Conservation (phyloP, 2,797 vertebrate genomes). For the Hyperoplus lanceolatus region DNA sequence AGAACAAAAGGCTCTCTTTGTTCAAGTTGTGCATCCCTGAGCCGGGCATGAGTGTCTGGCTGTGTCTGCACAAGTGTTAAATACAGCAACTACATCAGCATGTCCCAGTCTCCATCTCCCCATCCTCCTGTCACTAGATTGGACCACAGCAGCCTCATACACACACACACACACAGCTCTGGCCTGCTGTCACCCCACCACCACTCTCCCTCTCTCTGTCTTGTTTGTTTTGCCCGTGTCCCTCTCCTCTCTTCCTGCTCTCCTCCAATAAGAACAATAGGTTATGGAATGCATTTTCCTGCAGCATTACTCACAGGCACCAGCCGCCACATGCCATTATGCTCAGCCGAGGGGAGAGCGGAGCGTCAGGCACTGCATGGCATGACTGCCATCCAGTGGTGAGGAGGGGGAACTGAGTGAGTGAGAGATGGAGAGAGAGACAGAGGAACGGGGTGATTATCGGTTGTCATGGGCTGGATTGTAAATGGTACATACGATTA, state of each 20-base stretch:
- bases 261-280: slow-evolving; percentile 85
- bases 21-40: slow-evolving; percentile 12
- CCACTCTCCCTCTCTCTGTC: slow-evolving; percentile 24
- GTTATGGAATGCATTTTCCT: slow-evolving; percentile 82
- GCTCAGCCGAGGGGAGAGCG: slow-evolving; percentile 63
- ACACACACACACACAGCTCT: not conserved
- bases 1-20: not conserved
- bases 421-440: too few relatives aligned
- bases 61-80: slow-evolving; percentile 56
- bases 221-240: slow-evolving; percentile 74
- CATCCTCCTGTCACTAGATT: slow-evolving; percentile 77
- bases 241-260: slow-evolving; percentile 68
- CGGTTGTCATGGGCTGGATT: slow-evolving; percentile 53
- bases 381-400: slow-evolving; percentile 84
- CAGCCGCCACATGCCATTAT: slow-evolving; percentile 83
- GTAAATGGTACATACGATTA: slow-evolving; percentile 58
- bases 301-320: slow-evolving; percentile 84
- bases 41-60: slow-evolving; percentile 17
- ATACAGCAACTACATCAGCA: slow-evolving; percentile 65
- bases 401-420: slow-evolving; percentile 1
- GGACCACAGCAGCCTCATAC: slow-evolving; percentile 66
- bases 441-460: not conserved
- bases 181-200: slow-evolving; percentile 8
- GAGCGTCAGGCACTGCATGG: slow-evolving; percentile 21
- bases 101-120: slow-evolving; percentile 66